Percentiles rank a stretch among this genome's conserved stretches.
Conservation (phyloP, 1,140 invertebrate genomes). For the Coelopa frigida region DNA sequence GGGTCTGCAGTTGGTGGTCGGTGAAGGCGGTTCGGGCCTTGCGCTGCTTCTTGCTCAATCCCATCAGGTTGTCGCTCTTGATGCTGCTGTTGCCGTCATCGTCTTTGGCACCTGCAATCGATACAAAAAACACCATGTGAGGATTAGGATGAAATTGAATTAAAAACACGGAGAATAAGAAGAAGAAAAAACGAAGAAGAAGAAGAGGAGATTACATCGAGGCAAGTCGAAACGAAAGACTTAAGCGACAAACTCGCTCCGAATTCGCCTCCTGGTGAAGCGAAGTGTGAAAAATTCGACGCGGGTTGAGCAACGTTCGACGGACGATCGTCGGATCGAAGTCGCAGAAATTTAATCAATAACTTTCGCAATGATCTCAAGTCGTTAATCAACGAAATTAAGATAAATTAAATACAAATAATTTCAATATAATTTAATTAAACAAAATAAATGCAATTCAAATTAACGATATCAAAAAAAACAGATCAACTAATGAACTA, state of each 20-base stretch:
- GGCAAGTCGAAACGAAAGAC: conserved; percentile 29
- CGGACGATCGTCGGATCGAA: too few species aligned
- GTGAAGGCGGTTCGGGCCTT: conserved; percentile 96
- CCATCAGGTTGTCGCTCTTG: conserved; percentile 34
- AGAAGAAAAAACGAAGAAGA: conserved; percentile 3
- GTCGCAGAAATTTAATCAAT: too few species aligned
- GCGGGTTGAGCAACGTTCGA: background rate
- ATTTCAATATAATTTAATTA: too few species aligned
- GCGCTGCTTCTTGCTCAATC: conserved; percentile 79
- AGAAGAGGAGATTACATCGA: background rate
- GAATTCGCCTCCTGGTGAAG: background rate
- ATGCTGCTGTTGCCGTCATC: conserved; percentile 39
- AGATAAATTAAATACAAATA: too few species aligned
- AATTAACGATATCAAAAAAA: too few species aligned
- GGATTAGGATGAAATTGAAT: background rate
- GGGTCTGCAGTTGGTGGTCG: conserved; percentile 88
- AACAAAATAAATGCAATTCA: too few species aligned
- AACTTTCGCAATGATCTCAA: too few species aligned
- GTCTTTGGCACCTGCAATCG: conserved; percentile 37
- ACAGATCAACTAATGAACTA: too few species aligned
- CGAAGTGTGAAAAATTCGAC: background rate
- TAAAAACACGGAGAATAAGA: background rate
- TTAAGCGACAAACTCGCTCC: conserved; percentile 29
- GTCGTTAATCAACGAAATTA: too few species aligned
- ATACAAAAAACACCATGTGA: background rate